phyloP scores from a whole-genome alignment of 2,113 vertebrate genomes.

The Rhipidura dahli region DNA sequence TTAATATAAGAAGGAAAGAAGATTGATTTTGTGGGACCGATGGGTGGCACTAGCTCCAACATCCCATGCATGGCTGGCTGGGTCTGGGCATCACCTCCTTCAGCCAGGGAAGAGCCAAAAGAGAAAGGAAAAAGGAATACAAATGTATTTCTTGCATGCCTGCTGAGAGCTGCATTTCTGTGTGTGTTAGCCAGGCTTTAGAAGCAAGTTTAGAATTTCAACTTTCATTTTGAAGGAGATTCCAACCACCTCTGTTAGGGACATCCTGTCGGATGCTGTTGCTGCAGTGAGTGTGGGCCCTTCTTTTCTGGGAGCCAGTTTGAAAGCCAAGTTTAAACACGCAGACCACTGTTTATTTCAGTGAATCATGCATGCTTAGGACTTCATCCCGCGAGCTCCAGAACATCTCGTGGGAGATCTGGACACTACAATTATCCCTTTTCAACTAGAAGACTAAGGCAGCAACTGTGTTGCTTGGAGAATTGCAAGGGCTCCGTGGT shows the following conservation, averaged over 20 bases:
- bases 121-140: neutral
- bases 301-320: neutral
- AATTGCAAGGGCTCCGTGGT: neutral
- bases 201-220: neutral
- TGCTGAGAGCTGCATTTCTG: neutral
- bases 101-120: neutral
- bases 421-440: conserved; percentile 26
- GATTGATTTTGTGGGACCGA: neutral
- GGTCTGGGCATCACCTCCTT: neutral
- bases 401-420: conserved; percentile 55
- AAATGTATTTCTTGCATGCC: neutral
- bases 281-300: neutral
- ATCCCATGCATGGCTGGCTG: neutral
- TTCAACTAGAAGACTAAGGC: neutral
- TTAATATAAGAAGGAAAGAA: neutral
- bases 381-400: neutral
- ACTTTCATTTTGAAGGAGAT: neutral
- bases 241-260: neutral
- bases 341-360: conserved; percentile 31
- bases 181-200: neutral
- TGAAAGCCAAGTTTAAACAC: conserved; percentile 6
- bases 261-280: neutral
- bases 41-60: neutral
- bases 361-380: conserved; percentile 3
- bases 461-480: neutral